Conservation (phyloP, 2,888 invertebrate species). For the Brenthis ino region DNA sequence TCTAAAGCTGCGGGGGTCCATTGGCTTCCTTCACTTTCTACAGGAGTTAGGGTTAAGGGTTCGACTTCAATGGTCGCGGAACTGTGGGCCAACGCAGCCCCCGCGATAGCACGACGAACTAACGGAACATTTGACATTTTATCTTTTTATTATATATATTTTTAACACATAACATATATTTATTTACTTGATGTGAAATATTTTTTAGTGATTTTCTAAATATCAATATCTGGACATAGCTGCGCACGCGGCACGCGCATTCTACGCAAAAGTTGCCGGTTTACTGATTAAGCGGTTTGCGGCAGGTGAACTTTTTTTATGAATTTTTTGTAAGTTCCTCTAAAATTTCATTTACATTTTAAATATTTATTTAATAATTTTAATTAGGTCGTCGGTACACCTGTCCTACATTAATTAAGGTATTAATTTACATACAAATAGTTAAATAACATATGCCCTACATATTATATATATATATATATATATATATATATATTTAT, state of each 20-base stretch:
- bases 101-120: constrained; percentile 71
- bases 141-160: background rate
- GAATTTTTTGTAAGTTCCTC: background rate
- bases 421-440: too few relatives aligned
- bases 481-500: too few relatives aligned
- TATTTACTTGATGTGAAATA: constrained; percentile 4
- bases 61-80: constrained; percentile 40
- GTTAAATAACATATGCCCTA: too few relatives aligned
- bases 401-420: too few relatives aligned
- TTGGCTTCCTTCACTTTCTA: constrained; percentile 48
- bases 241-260: constrained; percentile 42
- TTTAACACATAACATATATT: constrained; percentile 30
- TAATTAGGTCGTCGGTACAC: too few relatives aligned
- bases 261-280: constrained; percentile 34
- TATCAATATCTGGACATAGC: constrained; percentile 32
- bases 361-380: too few relatives aligned
- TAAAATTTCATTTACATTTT: too few relatives aligned
- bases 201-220: background rate
- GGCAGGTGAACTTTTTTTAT: constrained; percentile 7
- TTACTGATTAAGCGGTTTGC: constrained; percentile 27
- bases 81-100: constrained; percentile 63
- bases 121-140: constrained; percentile 68
- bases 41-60: constrained; percentile 32
- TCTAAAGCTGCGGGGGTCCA: constrained; percentile 78
- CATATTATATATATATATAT: too few relatives aligned